A percentile compares a stretch with the other conserved stretches of the same genome.
These are phyloP conservation scores for Drosophila nannoptera DNA, from an alignment of 1,140 invertebrate species.

Conservation along the genomic window DNA sequence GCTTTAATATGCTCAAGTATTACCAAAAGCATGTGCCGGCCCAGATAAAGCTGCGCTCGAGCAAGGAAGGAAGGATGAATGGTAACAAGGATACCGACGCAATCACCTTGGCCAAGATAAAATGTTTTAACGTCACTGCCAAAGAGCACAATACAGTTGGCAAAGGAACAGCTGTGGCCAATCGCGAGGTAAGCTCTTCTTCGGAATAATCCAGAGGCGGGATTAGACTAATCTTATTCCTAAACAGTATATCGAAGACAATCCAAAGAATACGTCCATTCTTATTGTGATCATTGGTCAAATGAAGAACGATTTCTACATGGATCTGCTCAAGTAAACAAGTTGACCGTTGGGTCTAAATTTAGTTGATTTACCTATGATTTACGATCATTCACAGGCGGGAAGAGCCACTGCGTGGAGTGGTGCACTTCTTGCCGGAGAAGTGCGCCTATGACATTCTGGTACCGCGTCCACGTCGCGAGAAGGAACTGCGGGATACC, in stretches of 20 bases:
- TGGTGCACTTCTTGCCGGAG: conserved; percentile 66
- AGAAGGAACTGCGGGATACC: conserved; percentile 34
- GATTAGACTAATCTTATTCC: neutral
- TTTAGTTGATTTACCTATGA: neutral
- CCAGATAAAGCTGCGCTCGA: conserved; percentile 33
- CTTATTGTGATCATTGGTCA: conserved; percentile 53
- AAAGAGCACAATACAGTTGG: conserved; percentile 61
- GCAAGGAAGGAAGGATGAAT: too few species aligned
- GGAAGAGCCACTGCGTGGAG: conserved; percentile 45
- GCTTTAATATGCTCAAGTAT: conserved; percentile 51
- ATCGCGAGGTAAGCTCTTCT: conserved; percentile 31
- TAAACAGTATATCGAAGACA: conserved; percentile 55
- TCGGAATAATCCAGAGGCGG: too few species aligned
- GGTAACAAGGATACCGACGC: conserved; percentile 29
- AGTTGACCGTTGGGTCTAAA: neutral
- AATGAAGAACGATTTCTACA: conserved; percentile 51
- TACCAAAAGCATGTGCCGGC: conserved; percentile 48
- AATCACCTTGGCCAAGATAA: conserved; percentile 24
- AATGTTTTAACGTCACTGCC: conserved; percentile 32
- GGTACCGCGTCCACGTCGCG: conserved; percentile 59
- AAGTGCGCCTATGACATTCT: conserved; percentile 58
- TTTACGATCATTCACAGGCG: conserved; percentile 5
- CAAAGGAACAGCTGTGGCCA: conserved; percentile 41
- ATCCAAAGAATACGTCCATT: conserved; percentile 31
- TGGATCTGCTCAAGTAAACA: conserved; percentile 33